phyloP scores from a whole-genome alignment of 2,888 invertebrate species.

The Tanytarsus gracilentus region DNA sequence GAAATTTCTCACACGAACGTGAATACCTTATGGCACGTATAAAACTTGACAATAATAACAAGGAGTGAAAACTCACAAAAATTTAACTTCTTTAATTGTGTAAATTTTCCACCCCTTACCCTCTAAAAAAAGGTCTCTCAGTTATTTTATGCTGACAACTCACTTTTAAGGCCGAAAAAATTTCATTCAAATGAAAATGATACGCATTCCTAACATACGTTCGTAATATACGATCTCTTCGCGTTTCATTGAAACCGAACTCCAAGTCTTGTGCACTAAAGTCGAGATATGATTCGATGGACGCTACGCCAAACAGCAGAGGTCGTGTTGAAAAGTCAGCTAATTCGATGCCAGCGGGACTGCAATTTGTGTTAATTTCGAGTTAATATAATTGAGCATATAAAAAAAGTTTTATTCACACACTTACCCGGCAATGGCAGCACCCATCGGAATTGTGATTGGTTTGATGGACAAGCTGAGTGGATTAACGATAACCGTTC shows the following conservation, averaged over 20 bases:
- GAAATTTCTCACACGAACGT: too few species aligned
- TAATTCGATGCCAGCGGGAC: slow-evolving; percentile 65
- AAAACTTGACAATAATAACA: neutral
- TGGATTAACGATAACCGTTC: slow-evolving; percentile 67
- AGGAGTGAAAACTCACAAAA: neutral
- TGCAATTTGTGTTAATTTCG: slow-evolving; percentile 31
- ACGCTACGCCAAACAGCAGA: slow-evolving; percentile 75
- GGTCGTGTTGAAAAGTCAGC: slow-evolving; percentile 75
- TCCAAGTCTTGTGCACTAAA: slow-evolving; percentile 76
- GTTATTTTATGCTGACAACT: slow-evolving; percentile 23
- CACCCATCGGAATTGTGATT: slow-evolving; percentile 41
- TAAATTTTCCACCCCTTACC: too few species aligned
- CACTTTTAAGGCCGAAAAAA: slow-evolving; percentile 73
- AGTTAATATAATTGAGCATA: slow-evolving; percentile 16
- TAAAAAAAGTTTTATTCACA: slow-evolving; percentile 30
- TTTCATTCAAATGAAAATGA: slow-evolving; percentile 90
- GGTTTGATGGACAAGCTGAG: slow-evolving; percentile 39
- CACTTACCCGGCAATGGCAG: slow-evolving; percentile 46
- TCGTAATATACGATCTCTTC: slow-evolving; percentile 75
- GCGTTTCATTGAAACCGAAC: slow-evolving; percentile 84
- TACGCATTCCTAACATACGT: slow-evolving; percentile 91
- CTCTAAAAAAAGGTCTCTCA: neutral
- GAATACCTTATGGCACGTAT: too few species aligned
- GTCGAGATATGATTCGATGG: slow-evolving; percentile 72
- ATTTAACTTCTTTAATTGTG: too few species aligned